Evolutionary conservation across 2,888 invertebrate genomes (phyloP).

Genomic region (Omphaloscelis lunosa): DNA sequence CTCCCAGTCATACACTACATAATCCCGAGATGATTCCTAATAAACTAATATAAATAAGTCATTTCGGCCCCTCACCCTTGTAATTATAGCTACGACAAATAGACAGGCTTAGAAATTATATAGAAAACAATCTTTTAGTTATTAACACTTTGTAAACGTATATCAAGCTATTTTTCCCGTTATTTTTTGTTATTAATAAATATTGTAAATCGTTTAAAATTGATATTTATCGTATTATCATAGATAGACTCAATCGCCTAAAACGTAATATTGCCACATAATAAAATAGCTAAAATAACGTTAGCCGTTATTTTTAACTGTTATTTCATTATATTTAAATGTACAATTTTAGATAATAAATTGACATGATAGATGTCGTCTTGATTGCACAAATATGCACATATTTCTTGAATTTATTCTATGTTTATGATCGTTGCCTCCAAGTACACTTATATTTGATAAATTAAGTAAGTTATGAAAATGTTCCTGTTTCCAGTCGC

Average conservation of each 20-base stretch:
- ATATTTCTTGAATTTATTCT: slow-evolving; percentile 45
- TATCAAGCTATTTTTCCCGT: slow-evolving; percentile 66
- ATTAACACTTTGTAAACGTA: slow-evolving; percentile 71
- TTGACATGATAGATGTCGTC: slow-evolving; percentile 63
- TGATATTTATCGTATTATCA: slow-evolving; percentile 55
- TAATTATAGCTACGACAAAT: slow-evolving; percentile 76
- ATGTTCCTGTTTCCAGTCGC: neutral
- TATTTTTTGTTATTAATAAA: slow-evolving; percentile 57
- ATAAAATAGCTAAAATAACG: slow-evolving; percentile 62
- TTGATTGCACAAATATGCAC: slow-evolving; percentile 65
- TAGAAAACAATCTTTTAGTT: slow-evolving; percentile 67
- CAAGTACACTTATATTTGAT: slow-evolving; percentile 50
- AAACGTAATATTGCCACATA: slow-evolving; percentile 59
- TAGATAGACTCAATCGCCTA: slow-evolving; percentile 71
- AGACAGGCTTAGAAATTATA: slow-evolving; percentile 69
- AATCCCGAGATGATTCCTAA: slow-evolving; percentile 86
- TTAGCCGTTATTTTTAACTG: slow-evolving; percentile 61
- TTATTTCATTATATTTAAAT: slow-evolving; percentile 64
- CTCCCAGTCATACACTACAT: slow-evolving; percentile 78
- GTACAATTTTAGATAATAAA: slow-evolving; percentile 63
- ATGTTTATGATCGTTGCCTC: slow-evolving; percentile 43
- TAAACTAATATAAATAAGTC: slow-evolving; percentile 60
- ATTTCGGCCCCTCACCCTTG: slow-evolving; percentile 73
- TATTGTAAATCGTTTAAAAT: slow-evolving; percentile 60
- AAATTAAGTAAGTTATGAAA: slow-evolving; percentile 24